A percentile compares a stretch with the other conserved stretches of the same genome.
phyloP scores from a whole-genome alignment of 2,888 invertebrate genomes.

The Polydrusus pterygomalis region DNA sequence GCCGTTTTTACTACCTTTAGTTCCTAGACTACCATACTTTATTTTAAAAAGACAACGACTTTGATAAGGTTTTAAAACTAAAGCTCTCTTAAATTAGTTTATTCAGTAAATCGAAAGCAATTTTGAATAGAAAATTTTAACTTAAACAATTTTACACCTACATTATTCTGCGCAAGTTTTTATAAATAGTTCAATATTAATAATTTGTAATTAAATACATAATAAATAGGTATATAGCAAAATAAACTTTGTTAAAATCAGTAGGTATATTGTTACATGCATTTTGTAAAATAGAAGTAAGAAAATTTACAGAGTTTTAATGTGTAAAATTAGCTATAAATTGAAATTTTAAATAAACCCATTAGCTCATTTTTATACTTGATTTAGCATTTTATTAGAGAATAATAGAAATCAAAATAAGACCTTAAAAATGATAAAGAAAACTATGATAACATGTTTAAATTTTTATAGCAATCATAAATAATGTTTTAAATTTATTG shows the following conservation, averaged over 20 bases:
- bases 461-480: neutral
- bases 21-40: conserved; percentile 48
- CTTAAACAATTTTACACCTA: neutral
- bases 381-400: neutral
- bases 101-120: neutral
- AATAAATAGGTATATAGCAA: conserved; percentile 27
- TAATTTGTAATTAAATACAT: conserved; percentile 27
- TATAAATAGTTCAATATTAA: conserved; percentile 42
- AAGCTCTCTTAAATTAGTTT: conserved; percentile 16
- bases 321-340: neutral
- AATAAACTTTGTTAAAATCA: conserved; percentile 24
- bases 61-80: conserved; percentile 30
- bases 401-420: neutral
- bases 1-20: conserved; percentile 35
- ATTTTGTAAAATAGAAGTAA: conserved; percentile 28
- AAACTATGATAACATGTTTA: neutral
- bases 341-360: conserved; percentile 9
- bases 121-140: conserved; percentile 7
- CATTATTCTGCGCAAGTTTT: conserved; percentile 27
- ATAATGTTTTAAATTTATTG: neutral
- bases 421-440: neutral
- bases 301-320: conserved; percentile 12
- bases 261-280: neutral
- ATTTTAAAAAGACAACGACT: conserved; percentile 20
- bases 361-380: conserved; percentile 14